Evolutionary conservation across 2,113 vertebrate species (phyloP).

Genomic region (Paramormyrops kingsleyae): DNA sequence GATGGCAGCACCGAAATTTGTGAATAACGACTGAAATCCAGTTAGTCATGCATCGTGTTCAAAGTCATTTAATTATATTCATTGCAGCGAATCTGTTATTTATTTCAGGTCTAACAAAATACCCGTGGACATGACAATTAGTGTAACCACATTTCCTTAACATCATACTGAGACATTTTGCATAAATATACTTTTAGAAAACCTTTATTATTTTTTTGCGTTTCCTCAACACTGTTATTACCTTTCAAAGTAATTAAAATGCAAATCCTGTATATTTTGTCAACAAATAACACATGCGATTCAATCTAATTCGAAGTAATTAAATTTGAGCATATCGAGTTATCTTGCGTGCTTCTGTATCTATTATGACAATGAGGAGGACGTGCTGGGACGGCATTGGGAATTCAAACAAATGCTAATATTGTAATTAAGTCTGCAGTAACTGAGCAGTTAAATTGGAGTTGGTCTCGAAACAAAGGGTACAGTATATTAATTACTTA

Average conservation of each 20-base stretch:
- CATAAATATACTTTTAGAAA: not conserved
- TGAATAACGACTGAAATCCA: not conserved
- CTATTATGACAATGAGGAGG: not conserved
- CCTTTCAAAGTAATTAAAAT: not conserved
- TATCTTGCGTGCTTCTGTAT: not conserved
- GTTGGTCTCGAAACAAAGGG: not conserved
- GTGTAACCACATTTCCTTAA: not conserved
- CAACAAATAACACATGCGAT: not conserved
- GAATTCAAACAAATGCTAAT: not conserved
- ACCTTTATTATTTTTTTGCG: not conserved
- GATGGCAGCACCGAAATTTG: not conserved
- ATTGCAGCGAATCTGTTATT: not conserved
- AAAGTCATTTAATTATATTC: not conserved
- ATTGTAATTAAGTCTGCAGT: not conserved
- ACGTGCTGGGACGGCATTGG: not conserved
- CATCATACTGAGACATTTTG: not conserved
- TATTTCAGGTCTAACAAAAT: not conserved
- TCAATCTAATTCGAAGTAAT: not conserved
- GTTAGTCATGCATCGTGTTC: not conserved
- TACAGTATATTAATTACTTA: not conserved
- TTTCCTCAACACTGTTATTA: not conserved
- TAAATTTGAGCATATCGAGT: not conserved
- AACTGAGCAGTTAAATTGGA: not conserved
- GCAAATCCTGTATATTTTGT: not conserved
- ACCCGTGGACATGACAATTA: not conserved